Base-by-base conservation (phyloP, 2,797 vertebrate species). In the Melanotaenia pygmaea region DNA sequence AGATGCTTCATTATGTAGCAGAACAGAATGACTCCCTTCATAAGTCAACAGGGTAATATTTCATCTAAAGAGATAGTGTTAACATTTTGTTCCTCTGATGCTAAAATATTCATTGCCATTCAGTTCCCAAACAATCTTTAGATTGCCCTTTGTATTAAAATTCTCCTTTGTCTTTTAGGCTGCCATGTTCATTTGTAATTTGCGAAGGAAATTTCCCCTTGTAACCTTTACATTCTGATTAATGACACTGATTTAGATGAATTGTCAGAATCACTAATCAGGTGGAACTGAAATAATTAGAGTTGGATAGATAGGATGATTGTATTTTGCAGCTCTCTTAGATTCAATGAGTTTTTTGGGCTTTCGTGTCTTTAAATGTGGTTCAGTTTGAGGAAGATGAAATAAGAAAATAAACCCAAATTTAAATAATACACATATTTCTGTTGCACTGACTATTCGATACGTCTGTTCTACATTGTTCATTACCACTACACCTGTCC, bases 1-100 rank as follows among this genome's bases (percentile, higher is more conserved):
- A 92, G 88, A 91, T 93, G 91, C 87, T 90, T 85, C 84, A 84
- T 91, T 86, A 89, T 88, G 87, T 90, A 91, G 91, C 79, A 38
- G 59, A 81, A 70, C 82, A 71, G 78, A 89, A 86, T 82, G 67
- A 64, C 82, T 83, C 73, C 74, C 54, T 80, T 86, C 72, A 38
- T 80, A 86, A 90, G 89, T 90, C 88, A 92, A 86, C 87, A 83
- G 80, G 79, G 82, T 78, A 84, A 88, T 91, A 88, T 86, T 81
- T 92, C 85, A 91, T 83, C 67, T 59, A 70, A 87, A 85, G 82
- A 87, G 75, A 86, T 82, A 85, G 88, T 66, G 80, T 90, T 89
- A 87, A 88, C 88, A 90, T 91, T 90, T 89, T 80, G 79, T 66
- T 80, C 38, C 74, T 67, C 37, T 37, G 64, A 70, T 85, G 72